Base-by-base conservation (phyloP, 2,888 invertebrate genomes). In the Pyrocoelia pectoralis region DNA sequence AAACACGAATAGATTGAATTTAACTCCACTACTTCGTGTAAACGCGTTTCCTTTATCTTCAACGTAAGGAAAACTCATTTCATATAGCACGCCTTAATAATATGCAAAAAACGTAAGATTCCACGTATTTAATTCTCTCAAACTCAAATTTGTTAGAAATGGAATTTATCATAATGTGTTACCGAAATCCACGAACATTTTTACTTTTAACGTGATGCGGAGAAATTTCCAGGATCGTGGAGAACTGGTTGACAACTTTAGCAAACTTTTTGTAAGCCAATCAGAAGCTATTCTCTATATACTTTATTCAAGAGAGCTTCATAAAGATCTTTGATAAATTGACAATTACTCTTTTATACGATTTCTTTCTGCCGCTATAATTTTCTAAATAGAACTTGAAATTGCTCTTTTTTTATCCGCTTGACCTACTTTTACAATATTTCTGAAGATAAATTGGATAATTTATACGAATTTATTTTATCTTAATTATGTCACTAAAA, bases 261-360 rank as follows among this genome's bases (percentile, higher is more conserved):
- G 77, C 77, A 79, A 80, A 79, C 79, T 80, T 80, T 81, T 81
- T 80, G 80, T 80, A 72, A 72, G 79, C 81, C 81, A 81, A 81
- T 81, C 80, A 81, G 78, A 79, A 78, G 79, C 80, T 74, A 80
- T 80, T 81, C 80, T 78, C 77, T 78, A 77, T 79, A 77, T 77
- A 79, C 79, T 79, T 79, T 79, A 76, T 76, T 73, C 74, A 74
- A 77, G 78, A 77, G 76, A 71, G 72, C 72, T 61, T 64, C 61
- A 56, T 48, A 46, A 43, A 59, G 63, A 55, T 58, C 58, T 58
- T 49, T 24, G 17, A 41, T 58, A 58, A 58, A 58, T 49, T 28
- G 58, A 49, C 46, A 63, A 63, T 63, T 63, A 55, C 52, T 19
- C 46, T 59, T 33, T 58, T 50, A 58, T 54, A 50, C 55, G 40